Conservation (phyloP, 2,888 invertebrate genomes). For the Chloroclysta siterata region DNA sequence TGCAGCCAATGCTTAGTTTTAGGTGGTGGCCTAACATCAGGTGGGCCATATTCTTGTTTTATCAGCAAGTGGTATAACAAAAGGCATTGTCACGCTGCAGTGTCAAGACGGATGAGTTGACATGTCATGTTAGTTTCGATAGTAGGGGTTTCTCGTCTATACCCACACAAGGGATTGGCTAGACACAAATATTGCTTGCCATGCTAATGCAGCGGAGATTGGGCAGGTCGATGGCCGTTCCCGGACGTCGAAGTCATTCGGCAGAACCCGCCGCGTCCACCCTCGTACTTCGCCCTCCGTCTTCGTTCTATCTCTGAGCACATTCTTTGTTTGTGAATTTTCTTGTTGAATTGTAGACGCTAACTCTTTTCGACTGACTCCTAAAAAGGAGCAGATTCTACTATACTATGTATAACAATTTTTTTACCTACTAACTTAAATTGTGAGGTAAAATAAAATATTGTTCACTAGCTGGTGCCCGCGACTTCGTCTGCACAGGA, state of each 20-base stretch:
- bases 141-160: slow-evolving; percentile 46
- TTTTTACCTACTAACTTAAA: too few species aligned
- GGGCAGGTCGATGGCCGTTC: slow-evolving; percentile 85
- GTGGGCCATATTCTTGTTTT: too few species aligned
- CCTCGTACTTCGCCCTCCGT: slow-evolving; percentile 66
- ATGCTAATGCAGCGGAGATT: slow-evolving; percentile 85
- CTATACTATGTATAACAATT: too few species aligned
- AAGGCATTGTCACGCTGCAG: too few species aligned
- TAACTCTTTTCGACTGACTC: slow-evolving; percentile 4
- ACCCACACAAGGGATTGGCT: slow-evolving; percentile 64
- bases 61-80: too few species aligned
- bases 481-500: too few species aligned
- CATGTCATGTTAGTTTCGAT: slow-evolving; percentile 21
- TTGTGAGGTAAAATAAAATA: too few species aligned
- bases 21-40: too few species aligned
- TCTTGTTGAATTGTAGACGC: slow-evolving; percentile 13
- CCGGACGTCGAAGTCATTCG: slow-evolving; percentile 82
- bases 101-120: background rate
- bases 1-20: too few species aligned
- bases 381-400: background rate
- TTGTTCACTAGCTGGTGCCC: too few species aligned
- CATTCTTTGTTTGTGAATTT: slow-evolving; percentile 26
- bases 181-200: slow-evolving; percentile 82
- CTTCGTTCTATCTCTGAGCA: slow-evolving; percentile 34
- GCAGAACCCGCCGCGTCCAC: slow-evolving; percentile 75